These are phyloP conservation scores for human (Homo sapiens) DNA, from an alignment of 2,113 vertebrate genomes.

Conservation along the genomic window DNA sequence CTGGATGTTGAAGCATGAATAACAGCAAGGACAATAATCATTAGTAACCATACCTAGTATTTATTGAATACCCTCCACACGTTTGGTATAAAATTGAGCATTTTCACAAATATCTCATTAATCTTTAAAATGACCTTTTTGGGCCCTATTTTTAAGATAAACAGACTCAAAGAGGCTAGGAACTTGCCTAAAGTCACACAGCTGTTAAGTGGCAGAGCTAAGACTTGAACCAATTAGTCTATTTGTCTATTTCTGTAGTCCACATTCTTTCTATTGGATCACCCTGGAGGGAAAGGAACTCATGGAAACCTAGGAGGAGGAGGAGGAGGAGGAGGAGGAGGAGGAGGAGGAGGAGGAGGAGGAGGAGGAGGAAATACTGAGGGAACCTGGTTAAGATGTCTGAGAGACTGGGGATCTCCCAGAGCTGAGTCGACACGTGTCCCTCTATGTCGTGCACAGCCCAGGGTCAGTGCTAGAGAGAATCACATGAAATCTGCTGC, in stretches of 20 bases:
- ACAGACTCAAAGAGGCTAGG: background rate
- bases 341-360: no score
- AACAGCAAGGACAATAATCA: background rate
- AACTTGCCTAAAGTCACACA: background rate
- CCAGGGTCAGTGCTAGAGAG: background rate
- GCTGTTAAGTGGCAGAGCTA: background rate
- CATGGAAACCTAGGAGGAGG: background rate
- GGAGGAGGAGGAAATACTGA: background rate
- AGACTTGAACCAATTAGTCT: background rate
- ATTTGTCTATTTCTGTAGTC: background rate
- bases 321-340: background rate
- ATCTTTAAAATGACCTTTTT: background rate
- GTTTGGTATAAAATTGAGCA: background rate
- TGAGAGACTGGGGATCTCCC: background rate
- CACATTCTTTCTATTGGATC: background rate
- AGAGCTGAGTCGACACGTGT: background rate
- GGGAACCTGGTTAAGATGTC: background rate
- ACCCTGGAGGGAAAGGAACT: background rate
- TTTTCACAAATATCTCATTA: background rate
- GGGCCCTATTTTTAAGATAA: constrained; percentile 4
- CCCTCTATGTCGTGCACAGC: background rate
- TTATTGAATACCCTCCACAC: background rate
- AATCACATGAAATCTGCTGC: background rate
- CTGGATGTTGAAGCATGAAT: background rate
- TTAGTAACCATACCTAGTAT: background rate